Evolutionary conservation across 2,113 vertebrate genomes (phyloP), one percentile per base, ranked within the genome.

Genomic region (Athene cunicularia): DNA sequence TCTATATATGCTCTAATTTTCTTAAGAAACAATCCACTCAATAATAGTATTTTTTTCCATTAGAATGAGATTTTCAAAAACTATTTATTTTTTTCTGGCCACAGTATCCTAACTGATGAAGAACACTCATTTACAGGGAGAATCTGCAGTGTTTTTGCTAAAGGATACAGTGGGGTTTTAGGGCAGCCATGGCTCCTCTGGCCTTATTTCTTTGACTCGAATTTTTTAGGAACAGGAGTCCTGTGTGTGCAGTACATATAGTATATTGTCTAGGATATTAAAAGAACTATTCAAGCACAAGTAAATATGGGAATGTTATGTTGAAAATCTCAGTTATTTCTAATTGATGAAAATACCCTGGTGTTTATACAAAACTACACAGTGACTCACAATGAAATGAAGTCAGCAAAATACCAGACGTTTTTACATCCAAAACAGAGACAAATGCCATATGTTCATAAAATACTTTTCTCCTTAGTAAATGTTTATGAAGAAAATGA

Each of bases 391-490:
- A 98, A 97, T 93, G 97, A 98, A 98, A 98, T 98, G 97, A 98
- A 98, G 98, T 98, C 98, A 98, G 97, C 39, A 93, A 97, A 98
- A 98, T 98, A 98, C 98, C 98, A 98, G 97, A 98, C 98, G 96
- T 98, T 98, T 98, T 98, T 98, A 97, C 97, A 98, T 98, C 98
- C 98, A 98, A 98, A 98, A 97, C 97, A 98, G 97, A 98, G 98
- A 98, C 98, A 97, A 83, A 74, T 97, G 96, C 98, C 98, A 98
- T 98, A 98, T 98, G 98, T 96, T 98, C 98, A 98, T 96, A 98
- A 97, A 98, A 98, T 98, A 98, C 91, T 98, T 98, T 98, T 96
- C 94, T 97, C 87, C 98, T 98, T 98, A 98, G 97, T 95, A 98
- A 98, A 98, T 98, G 97, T 98, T 98, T 98, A 97, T 97, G 95